A percentile compares a stretch with the other conserved stretches of the same genome.
Evolutionary conservation across 2,888 invertebrate species (phyloP).

Genomic region (Leptarthrus brevirostris): DNA sequence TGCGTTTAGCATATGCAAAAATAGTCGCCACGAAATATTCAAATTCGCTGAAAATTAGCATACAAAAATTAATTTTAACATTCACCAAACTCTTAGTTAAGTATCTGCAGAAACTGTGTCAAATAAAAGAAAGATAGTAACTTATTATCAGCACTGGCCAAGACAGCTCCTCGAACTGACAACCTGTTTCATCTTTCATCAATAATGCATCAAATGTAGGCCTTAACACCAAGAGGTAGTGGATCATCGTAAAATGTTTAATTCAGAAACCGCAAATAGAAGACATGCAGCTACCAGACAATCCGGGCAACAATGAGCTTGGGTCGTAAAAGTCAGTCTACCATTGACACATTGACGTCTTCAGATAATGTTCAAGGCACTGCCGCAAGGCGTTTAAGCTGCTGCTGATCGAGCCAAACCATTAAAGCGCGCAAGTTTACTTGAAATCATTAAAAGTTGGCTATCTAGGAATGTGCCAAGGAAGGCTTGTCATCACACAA

Average conservation of each 20-base stretch:
- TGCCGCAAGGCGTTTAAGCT: neutral
- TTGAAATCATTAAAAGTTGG: neutral
- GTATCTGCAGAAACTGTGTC: too few relatives aligned
- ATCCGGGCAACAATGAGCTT: neutral
- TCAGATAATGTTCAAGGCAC: neutral
- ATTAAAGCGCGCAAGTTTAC: neutral
- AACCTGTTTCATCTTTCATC: neutral
- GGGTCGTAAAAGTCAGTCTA: conserved; percentile 12
- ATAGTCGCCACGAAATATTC: too few relatives aligned
- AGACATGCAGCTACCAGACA: conserved; percentile 10
- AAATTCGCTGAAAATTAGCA: too few relatives aligned
- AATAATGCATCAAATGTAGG: conserved; percentile 39
- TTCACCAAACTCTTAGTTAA: too few relatives aligned
- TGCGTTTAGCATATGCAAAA: too few relatives aligned
- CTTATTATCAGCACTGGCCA: neutral
- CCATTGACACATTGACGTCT: neutral
- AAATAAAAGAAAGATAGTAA: too few relatives aligned
- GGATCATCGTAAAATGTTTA: conserved; percentile 15
- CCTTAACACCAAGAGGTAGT: neutral
- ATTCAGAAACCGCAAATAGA: neutral
- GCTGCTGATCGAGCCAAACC: neutral
- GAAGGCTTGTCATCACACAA: neutral
- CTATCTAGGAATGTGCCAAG: neutral
- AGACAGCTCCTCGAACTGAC: neutral
- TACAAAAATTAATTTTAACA: too few relatives aligned